phyloP scores from a whole-genome alignment of 2,113 vertebrate genomes.

The Coreoperca whiteheadi region DNA sequence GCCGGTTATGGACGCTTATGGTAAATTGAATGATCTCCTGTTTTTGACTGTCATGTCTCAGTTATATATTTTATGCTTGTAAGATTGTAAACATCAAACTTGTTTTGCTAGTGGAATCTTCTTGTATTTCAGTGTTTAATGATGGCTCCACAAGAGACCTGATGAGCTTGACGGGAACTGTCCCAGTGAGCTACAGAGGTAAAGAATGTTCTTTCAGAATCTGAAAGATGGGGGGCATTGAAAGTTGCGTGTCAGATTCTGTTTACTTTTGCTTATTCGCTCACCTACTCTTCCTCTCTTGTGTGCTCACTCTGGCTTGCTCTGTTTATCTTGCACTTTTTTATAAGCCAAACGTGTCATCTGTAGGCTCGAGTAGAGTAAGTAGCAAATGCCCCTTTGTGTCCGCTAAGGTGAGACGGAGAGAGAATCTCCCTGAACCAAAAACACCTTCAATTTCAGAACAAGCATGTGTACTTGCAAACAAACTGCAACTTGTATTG shows the following conservation, averaged over 20 bases:
- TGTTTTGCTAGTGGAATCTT: conserved; percentile 24
- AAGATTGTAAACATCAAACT: not conserved
- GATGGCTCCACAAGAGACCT: conserved; percentile 95
- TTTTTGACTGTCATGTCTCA: not conserved
- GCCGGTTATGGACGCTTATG: conserved; percentile 95
- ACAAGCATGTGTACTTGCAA: not conserved
- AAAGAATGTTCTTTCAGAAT: not conserved
- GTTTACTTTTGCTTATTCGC: not conserved
- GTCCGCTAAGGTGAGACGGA: not conserved
- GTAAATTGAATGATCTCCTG: conserved; percentile 74
- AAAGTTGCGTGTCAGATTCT: not conserved
- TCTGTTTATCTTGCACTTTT: conserved; percentile 1
- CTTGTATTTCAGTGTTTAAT: conserved; percentile 92
- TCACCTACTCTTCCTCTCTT: not conserved
- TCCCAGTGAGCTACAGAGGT: conserved; percentile 98
- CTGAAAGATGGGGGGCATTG: not conserved
- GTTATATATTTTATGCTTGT: not conserved
- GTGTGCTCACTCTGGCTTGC: not conserved
- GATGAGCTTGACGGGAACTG: conserved; percentile 97
- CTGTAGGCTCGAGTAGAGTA: not conserved
- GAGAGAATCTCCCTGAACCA: not conserved
- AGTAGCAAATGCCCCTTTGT: not conserved
- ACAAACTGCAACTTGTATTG: not conserved
- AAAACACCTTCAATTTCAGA: not conserved
- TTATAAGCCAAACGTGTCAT: not conserved